Percentiles rank a stretch among this genome's conserved stretches.
These are phyloP conservation scores for Rotaria socialis DNA, from an alignment of 2,888 invertebrate species.

Conservation along the genomic window DNA sequence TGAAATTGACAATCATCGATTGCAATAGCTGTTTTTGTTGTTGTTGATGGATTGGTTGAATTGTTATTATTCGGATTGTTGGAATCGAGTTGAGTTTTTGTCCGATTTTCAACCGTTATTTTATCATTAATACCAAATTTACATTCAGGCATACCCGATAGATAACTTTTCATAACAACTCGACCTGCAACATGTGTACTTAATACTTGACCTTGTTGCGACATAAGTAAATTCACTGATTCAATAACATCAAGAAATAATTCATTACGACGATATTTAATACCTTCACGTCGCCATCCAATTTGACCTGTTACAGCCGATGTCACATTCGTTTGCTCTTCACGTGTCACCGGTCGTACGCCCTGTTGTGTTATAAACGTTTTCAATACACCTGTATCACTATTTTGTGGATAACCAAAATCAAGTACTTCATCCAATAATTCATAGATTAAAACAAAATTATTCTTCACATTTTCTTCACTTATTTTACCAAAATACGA, in stretches of 20 bases:
- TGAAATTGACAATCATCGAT: constrained; percentile 99
- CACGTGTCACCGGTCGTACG: constrained; percentile 88
- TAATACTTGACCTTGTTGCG: constrained; percentile 95
- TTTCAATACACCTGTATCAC: constrained; percentile 95
- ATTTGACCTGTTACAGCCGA: constrained; percentile 80
- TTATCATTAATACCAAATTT: constrained; percentile 99
- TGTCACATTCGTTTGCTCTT: constrained; percentile 95
- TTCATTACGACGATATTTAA: constrained; percentile 96
- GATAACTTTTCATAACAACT: constrained; percentile 98
- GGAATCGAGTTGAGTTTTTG: constrained; percentile 57
- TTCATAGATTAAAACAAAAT: constrained; percentile 98
- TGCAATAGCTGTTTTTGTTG: constrained; percentile 74
- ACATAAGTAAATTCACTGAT: constrained; percentile 97
- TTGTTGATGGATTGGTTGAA: neutral
- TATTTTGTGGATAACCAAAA: constrained; percentile 99
- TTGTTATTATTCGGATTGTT: constrained; percentile 50
- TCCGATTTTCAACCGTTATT: constrained; percentile 79
- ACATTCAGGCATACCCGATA: constrained; percentile 99
- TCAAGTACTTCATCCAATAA: constrained; percentile 96
- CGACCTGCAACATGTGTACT: constrained; percentile 98
- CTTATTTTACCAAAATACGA: constrained; percentile 99
- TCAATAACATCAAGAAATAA: constrained; percentile 96
- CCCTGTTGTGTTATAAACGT: constrained; percentile 99
- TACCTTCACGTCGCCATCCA: constrained; percentile 97
- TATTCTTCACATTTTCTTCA: constrained; percentile 99